Conservation (phyloP, 1,140 invertebrate species). For the Drosophila burlai region DNA sequence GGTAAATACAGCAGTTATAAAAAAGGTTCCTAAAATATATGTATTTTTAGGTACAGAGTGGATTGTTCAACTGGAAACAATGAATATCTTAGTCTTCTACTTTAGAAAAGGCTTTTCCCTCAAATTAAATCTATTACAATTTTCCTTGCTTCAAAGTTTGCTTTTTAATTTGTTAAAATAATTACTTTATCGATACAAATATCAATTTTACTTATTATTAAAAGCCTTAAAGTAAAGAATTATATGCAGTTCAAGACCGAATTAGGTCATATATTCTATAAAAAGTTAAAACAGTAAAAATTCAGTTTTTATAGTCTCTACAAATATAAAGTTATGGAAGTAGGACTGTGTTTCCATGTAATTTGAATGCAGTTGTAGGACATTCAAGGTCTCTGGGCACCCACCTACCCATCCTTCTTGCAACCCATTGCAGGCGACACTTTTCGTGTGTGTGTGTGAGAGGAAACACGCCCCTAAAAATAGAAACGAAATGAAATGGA, state of each 20-base stretch:
- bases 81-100: not conserved
- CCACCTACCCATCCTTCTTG: not conserved
- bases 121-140: no score
- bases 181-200: no score
- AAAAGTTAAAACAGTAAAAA: not conserved
- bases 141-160: no score
- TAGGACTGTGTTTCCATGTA: constrained; percentile 18
- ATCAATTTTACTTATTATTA: no score
- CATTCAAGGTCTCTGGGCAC: constrained; percentile 54
- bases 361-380: constrained; percentile 62
- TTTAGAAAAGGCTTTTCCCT: not conserved
- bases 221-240: no score
- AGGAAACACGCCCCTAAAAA: constrained; percentile 56
- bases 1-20: constrained; percentile 31
- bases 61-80: no score
- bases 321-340: no score
- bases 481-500: constrained; percentile 75
- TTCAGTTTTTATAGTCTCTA: not conserved
- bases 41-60: constrained; percentile 1
- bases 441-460: constrained; percentile 34
- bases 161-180: no score
- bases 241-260: no score
- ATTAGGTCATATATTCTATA: no score
- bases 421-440: constrained; percentile 52
- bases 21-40: constrained; percentile 18